Base-by-base conservation (phyloP, 2,113 vertebrate species). In the Amblyopsis rosae region DNA sequence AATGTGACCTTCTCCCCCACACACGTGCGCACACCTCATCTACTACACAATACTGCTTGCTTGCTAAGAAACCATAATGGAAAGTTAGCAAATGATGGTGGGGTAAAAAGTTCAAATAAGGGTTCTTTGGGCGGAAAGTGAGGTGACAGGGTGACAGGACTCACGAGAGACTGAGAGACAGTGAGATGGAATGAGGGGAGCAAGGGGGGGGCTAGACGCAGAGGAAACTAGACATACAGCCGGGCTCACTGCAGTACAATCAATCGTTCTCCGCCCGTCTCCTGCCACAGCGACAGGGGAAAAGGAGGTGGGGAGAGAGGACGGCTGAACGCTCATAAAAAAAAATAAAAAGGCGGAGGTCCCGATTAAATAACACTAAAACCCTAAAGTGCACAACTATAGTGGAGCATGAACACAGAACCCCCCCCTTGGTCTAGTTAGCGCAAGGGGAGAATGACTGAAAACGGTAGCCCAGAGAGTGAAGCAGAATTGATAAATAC, bases 1-100 rank as follows among this genome's bases (percentile, higher is more conserved):
- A 80, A 76, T 65, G 68, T 75, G 79, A 87, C 80, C 78, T 57
- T 57, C 55, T 55, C 35, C 57, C 45, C 62, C 16, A 50, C 12
- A 32, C 26, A 45, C 1, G 41, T 35, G 54, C 45, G 15, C 19
- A 15, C 17, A 17, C 47, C 50, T 12, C 55, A 67, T 65, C 64
- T 13, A 33, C 9, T 47, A 35, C 46, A 65, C 46, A 62, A 77
- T 65, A 74, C 59, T 32, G 57, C 6, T 69, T 3, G 7, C 32
- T 46, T 76, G 63, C 69, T 16, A 47, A 51, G 53, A 59, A 19
- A 64, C 6, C 6, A 51, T 59, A 70, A 33, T 10, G 54, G 12
- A 54, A 8, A 49, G 16, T 56, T 73, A 65, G 35, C 26, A 57
- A 59, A 60, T 4, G 55, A 48, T 63, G 15, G 2, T 26, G 45